phyloP scores from a whole-genome alignment of 2,888 invertebrate genomes.

The Mesoligia furuncula region DNA sequence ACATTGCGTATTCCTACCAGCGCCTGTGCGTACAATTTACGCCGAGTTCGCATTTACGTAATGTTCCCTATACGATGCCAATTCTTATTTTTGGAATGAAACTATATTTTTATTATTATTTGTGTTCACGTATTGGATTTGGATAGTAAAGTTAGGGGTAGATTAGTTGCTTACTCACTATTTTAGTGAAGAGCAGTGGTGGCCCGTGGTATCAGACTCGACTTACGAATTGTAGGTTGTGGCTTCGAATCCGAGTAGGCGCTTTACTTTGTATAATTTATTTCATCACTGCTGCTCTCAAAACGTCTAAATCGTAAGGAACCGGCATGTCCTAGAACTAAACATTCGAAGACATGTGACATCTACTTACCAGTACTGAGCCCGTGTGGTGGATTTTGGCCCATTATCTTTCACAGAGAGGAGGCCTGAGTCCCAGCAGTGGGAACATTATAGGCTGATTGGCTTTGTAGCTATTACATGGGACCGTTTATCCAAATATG shows the following conservation, averaged over 20 bases:
- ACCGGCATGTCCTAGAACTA: not conserved
- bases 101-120: constrained; percentile 43
- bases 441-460: too few species aligned
- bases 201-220: not conserved
- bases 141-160: not conserved
- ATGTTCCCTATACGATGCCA: constrained; percentile 41
- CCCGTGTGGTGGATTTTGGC: too few species aligned
- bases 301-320: not conserved
- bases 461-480: too few species aligned
- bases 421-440: too few species aligned
- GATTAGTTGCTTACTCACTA: too few species aligned
- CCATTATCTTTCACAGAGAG: too few species aligned
- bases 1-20: constrained; percentile 61
- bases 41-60: constrained; percentile 58
- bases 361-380: not conserved
- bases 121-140: constrained; percentile 6
- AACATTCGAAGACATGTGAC: not conserved
- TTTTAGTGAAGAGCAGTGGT: not conserved
- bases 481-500: too few species aligned
- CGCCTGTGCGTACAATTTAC: constrained; percentile 61
- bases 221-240: too few species aligned
- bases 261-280: not conserved
- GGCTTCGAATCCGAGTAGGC: too few species aligned
- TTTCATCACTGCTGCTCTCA: not conserved
- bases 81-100: constrained; percentile 49